Percentiles rank a stretch among this genome's conserved stretches.
Conservation (phyloP, 1,140 invertebrate genomes). For the Calephelis virginiensis region DNA sequence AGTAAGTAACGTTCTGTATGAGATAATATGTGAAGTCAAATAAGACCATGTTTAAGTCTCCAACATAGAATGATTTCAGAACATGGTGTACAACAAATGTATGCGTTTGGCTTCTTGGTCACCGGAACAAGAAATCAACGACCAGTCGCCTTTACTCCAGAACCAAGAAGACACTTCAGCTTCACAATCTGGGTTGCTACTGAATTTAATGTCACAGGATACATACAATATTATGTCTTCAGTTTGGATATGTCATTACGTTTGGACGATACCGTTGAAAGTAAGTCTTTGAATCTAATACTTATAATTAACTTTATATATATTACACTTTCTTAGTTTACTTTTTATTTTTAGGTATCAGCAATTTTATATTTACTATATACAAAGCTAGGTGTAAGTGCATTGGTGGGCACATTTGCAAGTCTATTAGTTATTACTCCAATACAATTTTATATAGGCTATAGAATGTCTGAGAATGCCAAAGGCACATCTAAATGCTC, state of each 20-base stretch:
- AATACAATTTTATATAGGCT: slow-evolving; percentile 85
- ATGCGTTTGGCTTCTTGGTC: slow-evolving; percentile 69
- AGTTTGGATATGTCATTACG: slow-evolving; percentile 91
- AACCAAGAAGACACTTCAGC: slow-evolving; percentile 38
- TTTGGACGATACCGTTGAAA: slow-evolving; percentile 92
- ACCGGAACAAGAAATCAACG: slow-evolving; percentile 66
- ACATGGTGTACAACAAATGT: slow-evolving; percentile 81
- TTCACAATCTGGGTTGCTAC: slow-evolving; percentile 83
- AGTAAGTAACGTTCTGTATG: slow-evolving; percentile 62
- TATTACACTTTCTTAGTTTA: neutral
- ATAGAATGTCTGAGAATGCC: slow-evolving; percentile 84
- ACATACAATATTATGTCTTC: slow-evolving; percentile 90
- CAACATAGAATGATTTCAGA: slow-evolving; percentile 67
- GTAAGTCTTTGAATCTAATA: slow-evolving; percentile 66
- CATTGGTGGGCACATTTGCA: slow-evolving; percentile 86
- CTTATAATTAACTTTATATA: neutral
- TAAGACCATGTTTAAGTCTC: slow-evolving; percentile 8
- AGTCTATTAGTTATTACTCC: slow-evolving; percentile 85
- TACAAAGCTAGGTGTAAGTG: slow-evolving; percentile 87
- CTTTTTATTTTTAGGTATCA: slow-evolving; percentile 80
- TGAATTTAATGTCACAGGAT: slow-evolving; percentile 92
- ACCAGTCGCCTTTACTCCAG: slow-evolving; percentile 48
- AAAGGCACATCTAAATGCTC: slow-evolving; percentile 84
- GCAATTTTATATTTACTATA: slow-evolving; percentile 87
- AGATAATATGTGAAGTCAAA: neutral